Conservation (phyloP, 2,797 vertebrate species). For the Tragopan temminckii region DNA sequence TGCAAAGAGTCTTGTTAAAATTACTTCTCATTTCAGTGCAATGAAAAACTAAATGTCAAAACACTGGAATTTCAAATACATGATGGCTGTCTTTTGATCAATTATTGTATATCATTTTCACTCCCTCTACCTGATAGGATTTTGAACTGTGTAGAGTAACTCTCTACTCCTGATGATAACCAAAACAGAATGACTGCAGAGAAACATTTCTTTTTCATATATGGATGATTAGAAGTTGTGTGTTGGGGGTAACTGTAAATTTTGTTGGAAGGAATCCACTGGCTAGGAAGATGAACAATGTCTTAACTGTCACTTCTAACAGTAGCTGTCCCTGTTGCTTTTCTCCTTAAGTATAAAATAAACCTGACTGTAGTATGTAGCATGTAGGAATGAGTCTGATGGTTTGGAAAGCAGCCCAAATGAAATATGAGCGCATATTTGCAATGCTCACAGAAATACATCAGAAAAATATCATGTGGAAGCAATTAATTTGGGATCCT, state of each 20-base stretch:
- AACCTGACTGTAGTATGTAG: neutral
- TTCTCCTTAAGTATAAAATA: neutral
- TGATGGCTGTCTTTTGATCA: neutral
- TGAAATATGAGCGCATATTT: neutral
- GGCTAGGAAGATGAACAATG: neutral
- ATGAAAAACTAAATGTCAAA: neutral
- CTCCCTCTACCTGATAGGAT: neutral
- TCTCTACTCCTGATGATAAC: neutral
- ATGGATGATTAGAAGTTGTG: neutral
- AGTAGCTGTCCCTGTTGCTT: neutral
- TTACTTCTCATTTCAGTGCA: neutral
- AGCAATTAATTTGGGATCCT: constrained; percentile 36
- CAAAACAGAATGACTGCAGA: neutral
- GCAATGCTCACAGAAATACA: neutral
- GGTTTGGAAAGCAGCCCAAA: neutral
- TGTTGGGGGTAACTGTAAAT: neutral
- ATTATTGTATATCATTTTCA: neutral
- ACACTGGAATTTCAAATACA: neutral
- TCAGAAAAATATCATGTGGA: constrained; percentile 9
- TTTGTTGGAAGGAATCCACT: neutral
- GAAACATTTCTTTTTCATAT: neutral
- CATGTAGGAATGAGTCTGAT: neutral
- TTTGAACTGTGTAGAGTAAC: neutral
- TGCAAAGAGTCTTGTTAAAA: neutral
- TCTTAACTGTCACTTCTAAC: neutral